A percentile compares a stretch with the other conserved stretches of the same genome.
Conservation (phyloP, 1,140 invertebrate species). For the Pseudobourletiella spinata region DNA sequence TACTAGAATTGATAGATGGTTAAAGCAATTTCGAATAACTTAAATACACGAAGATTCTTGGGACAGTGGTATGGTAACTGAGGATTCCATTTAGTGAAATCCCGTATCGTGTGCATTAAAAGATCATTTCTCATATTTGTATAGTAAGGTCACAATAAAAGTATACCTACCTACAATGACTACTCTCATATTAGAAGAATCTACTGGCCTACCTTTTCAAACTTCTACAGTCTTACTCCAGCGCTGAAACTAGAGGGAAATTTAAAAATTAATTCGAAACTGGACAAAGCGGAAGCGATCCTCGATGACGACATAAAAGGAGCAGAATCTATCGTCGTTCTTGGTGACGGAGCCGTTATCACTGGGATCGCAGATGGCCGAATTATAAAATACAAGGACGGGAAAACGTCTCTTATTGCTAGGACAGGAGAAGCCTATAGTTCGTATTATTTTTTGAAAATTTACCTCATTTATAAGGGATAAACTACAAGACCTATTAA, state of each 20-base stretch:
- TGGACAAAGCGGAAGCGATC: constrained; percentile 38
- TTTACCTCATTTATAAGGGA: no score
- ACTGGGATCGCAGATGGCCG: constrained; percentile 35
- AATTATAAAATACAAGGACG: constrained; percentile 31
- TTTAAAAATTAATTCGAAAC: constrained; percentile 36
- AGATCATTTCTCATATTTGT: no score
- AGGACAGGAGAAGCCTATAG: constrained; percentile 14
- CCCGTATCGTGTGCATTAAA: no score
- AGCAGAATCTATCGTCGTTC: constrained; percentile 33
- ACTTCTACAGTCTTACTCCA: constrained; percentile 44
- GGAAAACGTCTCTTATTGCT: constrained; percentile 26
- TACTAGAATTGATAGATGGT: no score
- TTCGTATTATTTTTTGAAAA: no score
- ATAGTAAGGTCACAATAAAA: no score
- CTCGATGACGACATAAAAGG: constrained; percentile 39
- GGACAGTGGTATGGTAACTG: no score
- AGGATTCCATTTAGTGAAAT: no score
- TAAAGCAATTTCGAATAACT: no score
- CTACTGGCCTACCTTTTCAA: constrained; percentile 7
- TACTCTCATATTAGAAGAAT: constrained; percentile 28
- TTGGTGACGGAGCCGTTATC: constrained; percentile 27
- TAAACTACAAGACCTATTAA: no score
- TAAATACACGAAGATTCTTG: no score
- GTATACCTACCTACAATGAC: no score
- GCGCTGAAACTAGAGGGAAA: constrained; percentile 46